phyloP scores from a whole-genome alignment of 2,888 invertebrate species.

The Anorthoa munda region DNA sequence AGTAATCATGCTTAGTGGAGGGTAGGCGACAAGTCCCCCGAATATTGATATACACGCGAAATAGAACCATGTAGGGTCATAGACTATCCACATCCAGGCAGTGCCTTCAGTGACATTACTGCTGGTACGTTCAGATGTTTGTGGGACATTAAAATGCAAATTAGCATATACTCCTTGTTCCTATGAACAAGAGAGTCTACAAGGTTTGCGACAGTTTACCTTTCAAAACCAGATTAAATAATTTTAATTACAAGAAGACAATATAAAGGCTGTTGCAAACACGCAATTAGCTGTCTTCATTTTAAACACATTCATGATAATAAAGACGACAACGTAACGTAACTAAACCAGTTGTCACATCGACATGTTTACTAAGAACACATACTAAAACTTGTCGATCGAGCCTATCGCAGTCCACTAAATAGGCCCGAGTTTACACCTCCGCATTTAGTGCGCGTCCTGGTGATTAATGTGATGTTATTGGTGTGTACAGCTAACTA shows the following conservation, averaged over 20 bases:
- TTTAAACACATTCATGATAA: slow-evolving; percentile 23
- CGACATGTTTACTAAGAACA: slow-evolving; percentile 51
- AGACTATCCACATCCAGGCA: slow-evolving; percentile 85
- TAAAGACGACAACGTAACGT: slow-evolving; percentile 22
- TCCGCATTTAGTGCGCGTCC: slow-evolving; percentile 41
- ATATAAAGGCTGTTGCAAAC: slow-evolving; percentile 15
- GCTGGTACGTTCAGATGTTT: slow-evolving; percentile 86
- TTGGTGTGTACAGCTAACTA: slow-evolving; percentile 87
- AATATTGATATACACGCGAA: slow-evolving; percentile 11
- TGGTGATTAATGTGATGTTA: slow-evolving; percentile 63
- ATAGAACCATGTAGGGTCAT: slow-evolving; percentile 10
- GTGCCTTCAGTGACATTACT: slow-evolving; percentile 76
- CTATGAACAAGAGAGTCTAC: slow-evolving; percentile 70
- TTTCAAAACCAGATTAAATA: slow-evolving; percentile 11
- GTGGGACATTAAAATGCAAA: slow-evolving; percentile 79
- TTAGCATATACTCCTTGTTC: slow-evolving; percentile 76
- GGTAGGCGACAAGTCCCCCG: slow-evolving; percentile 25
- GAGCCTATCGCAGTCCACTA: slow-evolving; percentile 46
- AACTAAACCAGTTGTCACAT: slow-evolving; percentile 27
- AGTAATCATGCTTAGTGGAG: slow-evolving; percentile 42
- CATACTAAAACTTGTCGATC: slow-evolving; percentile 48
- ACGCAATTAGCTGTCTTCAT: slow-evolving; percentile 40
- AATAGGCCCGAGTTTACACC: slow-evolving; percentile 18
- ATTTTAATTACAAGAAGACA: slow-evolving; percentile 26
- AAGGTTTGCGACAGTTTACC: slow-evolving; percentile 72